A percentile compares a stretch with the other conserved stretches of the same genome.
Conservation (phyloP, 1,140 invertebrate species). For the Maniola jurtina region DNA sequence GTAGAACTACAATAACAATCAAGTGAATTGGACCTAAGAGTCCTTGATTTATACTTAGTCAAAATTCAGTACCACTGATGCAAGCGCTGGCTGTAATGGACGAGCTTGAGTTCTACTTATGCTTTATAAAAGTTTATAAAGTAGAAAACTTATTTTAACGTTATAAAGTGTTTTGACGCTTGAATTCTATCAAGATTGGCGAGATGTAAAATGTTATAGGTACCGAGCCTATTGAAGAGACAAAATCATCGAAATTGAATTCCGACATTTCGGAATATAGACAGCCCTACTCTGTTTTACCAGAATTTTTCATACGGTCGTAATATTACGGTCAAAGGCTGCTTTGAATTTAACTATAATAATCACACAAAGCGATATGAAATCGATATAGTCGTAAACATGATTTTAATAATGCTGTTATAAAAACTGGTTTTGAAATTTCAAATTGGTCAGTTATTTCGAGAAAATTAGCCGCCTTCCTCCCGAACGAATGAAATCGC, state of each 20-base stretch:
- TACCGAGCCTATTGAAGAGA: too few species aligned
- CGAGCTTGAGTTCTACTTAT: too few species aligned
- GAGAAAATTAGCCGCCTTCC: conserved; percentile 59
- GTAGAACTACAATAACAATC: too few species aligned
- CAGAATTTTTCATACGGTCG: conserved; percentile 49
- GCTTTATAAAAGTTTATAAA: too few species aligned
- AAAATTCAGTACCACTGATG: too few species aligned
- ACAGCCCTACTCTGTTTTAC: conserved; percentile 29
- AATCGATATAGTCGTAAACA: conserved; percentile 19
- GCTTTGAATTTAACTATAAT: conserved; percentile 39
- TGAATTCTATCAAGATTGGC: too few species aligned
- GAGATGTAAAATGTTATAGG: too few species aligned
- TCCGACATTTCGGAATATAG: background rate
- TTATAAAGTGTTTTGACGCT: too few species aligned
- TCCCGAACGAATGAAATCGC: conserved; percentile 56
- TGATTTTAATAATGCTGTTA: background rate
- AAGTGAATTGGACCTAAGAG: too few species aligned
- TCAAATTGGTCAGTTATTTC: conserved; percentile 53
- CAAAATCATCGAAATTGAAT: background rate
- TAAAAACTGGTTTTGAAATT: conserved; percentile 24
- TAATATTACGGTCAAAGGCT: conserved; percentile 44
- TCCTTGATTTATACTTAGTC: too few species aligned
- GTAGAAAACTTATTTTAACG: too few species aligned
- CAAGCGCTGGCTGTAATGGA: too few species aligned
- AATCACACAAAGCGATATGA: conserved; percentile 20